These are phyloP conservation scores for Phaedon cochleariae DNA, from an alignment of 2,888 invertebrate genomes.

Conservation along the genomic window DNA sequence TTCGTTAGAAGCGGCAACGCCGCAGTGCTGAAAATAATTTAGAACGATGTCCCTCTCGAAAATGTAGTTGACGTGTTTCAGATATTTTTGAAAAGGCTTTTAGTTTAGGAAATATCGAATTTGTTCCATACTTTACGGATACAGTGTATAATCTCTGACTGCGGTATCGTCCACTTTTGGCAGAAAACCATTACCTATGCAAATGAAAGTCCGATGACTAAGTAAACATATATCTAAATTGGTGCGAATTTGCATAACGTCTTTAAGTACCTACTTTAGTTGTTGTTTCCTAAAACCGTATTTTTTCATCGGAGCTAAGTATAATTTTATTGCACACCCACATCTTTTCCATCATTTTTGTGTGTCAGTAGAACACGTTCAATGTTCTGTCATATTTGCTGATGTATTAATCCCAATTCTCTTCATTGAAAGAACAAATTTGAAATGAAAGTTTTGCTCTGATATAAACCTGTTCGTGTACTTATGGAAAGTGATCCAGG, in stretches of 20 bases:
- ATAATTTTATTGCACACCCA: not conserved
- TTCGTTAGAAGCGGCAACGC: too few species aligned
- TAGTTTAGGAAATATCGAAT: too few species aligned
- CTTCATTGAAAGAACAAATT: not conserved
- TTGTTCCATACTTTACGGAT: too few species aligned
- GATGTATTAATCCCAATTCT: not conserved
- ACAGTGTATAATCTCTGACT: too few species aligned
- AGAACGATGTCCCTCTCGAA: too few species aligned
- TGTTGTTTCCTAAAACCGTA: not conserved
- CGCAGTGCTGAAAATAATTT: too few species aligned
- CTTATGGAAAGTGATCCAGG: not conserved
- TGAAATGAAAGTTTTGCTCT: not conserved
- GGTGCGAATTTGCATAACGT: not conserved
- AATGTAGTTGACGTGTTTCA: too few species aligned
- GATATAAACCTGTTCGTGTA: not conserved
- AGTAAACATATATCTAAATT: not conserved
- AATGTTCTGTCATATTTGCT: not conserved
- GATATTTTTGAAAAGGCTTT: too few species aligned
- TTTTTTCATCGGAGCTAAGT: not conserved
- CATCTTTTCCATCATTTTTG: not conserved
- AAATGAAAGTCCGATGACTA: not conserved
- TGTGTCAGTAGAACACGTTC: not conserved
- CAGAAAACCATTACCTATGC: too few species aligned
- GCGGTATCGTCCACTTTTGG: too few species aligned
- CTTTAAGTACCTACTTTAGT: not conserved